phyloP scores from a whole-genome alignment of 2,888 invertebrate species.

The Panopea generosa region DNA sequence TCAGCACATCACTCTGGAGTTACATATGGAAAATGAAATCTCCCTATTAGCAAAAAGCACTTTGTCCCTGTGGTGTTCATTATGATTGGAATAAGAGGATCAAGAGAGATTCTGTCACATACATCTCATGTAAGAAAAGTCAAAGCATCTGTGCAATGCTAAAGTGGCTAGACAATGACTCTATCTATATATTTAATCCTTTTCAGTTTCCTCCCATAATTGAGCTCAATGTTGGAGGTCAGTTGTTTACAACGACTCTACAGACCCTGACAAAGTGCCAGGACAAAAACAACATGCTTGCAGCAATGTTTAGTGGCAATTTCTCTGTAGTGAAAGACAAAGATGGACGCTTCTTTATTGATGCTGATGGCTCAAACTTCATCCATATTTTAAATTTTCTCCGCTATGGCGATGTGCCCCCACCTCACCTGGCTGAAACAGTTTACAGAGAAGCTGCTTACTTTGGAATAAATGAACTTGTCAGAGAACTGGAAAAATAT shows the following conservation, averaged over 20 bases:
- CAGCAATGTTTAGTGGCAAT: constrained; percentile 82
- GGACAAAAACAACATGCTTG: constrained; percentile 79
- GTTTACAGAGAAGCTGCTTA: constrained; percentile 81
- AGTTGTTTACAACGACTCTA: constrained; percentile 76
- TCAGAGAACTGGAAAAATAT: constrained; percentile 71
- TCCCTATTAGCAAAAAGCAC: too few species aligned
- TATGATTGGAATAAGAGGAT: too few species aligned
- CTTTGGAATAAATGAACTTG: constrained; percentile 76
- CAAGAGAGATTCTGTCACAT: too few species aligned
- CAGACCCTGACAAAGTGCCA: constrained; percentile 76
- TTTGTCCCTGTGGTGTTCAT: too few species aligned
- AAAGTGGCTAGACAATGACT: too few species aligned
- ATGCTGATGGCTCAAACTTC: constrained; percentile 80
- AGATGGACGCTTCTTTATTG: constrained; percentile 81
- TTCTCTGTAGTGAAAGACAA: constrained; percentile 74
- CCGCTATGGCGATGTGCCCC: constrained; percentile 78
- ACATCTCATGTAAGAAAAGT: too few species aligned
- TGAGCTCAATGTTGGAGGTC: constrained; percentile 82
- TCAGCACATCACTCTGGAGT: too few species aligned
- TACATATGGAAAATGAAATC: too few species aligned
- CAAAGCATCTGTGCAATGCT: too few species aligned
- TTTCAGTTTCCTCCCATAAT: constrained; percentile 78
- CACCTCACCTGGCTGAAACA: constrained; percentile 61
- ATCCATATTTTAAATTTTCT: constrained; percentile 79
- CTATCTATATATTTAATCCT: too few species aligned